These are phyloP conservation scores for Zaprionus ghesquierei DNA, from an alignment of 1,140 invertebrate species.

Conservation along the genomic window DNA sequence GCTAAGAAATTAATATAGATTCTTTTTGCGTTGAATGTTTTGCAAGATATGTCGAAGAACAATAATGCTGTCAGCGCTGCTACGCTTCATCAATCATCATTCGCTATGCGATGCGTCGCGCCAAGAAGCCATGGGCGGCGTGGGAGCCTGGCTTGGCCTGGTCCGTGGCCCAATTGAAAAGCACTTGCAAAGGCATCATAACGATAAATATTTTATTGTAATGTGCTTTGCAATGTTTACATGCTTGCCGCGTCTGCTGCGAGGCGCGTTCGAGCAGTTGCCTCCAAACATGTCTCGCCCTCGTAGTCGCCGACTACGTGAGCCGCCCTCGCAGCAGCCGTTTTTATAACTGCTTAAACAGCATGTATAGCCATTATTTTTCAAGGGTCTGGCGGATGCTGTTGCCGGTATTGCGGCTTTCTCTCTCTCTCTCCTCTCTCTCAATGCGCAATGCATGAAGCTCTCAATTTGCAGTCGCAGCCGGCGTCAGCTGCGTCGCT, in stretches of 20 bases:
- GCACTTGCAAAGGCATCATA: slow-evolving; percentile 74
- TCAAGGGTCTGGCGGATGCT: slow-evolving; percentile 29
- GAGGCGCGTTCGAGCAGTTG: slow-evolving; percentile 16
- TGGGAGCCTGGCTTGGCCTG: slow-evolving; percentile 46
- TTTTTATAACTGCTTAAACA: slow-evolving; percentile 59
- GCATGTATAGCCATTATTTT: slow-evolving; percentile 76
- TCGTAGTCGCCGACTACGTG: neutral
- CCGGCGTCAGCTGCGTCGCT: slow-evolving; percentile 17
- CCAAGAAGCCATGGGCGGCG: slow-evolving; percentile 6
- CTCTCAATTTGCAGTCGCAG: slow-evolving; percentile 65
- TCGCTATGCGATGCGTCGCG: slow-evolving; percentile 23
- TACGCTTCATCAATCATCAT: slow-evolving; percentile 65
- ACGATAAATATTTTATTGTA: slow-evolving; percentile 80
- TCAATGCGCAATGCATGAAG: slow-evolving; percentile 41
- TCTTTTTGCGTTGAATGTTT: slow-evolving; percentile 53
- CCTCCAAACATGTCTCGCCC: neutral
- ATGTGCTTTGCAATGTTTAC: slow-evolving; percentile 77
- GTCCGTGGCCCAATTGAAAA: slow-evolving; percentile 75
- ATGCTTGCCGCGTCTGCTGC: slow-evolving; percentile 53
- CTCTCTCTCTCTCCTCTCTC: too few species aligned
- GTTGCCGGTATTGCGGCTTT: slow-evolving; percentile 24
- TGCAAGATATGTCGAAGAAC: slow-evolving; percentile 3
- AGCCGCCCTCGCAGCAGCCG: slow-evolving; percentile 8
- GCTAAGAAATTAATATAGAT: slow-evolving; percentile 50
- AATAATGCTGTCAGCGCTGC: slow-evolving; percentile 59